A percentile compares a stretch with the other conserved stretches of the same genome.
These are phyloP conservation scores for Gari tellinella DNA, from an alignment of 2,888 invertebrate species.

Conservation along the genomic window DNA sequence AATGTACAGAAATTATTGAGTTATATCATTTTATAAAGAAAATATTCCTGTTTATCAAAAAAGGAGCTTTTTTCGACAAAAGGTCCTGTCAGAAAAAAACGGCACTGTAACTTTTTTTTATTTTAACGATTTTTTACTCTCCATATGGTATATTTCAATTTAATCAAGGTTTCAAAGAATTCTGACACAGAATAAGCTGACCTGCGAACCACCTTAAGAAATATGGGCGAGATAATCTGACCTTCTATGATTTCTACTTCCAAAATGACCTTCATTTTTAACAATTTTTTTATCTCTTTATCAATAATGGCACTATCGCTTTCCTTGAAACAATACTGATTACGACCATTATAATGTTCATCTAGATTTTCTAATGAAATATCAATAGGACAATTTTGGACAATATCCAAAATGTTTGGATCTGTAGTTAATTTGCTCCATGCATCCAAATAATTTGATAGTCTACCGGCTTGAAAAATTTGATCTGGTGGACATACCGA, in stretches of 20 bases:
- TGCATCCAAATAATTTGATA: constrained; percentile 26
- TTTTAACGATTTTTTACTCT: no score
- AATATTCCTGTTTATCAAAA: no score
- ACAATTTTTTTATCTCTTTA: constrained; percentile 23
- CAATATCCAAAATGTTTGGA: constrained; percentile 31
- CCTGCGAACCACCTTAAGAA: no score
- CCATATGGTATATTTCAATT: no score
- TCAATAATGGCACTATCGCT: constrained; percentile 9
- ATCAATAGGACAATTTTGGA: constrained; percentile 34
- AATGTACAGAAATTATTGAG: no score
- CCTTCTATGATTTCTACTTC: background rate
- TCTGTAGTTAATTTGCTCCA: constrained; percentile 34
- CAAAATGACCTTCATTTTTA: constrained; percentile 9
- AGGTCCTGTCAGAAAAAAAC: no score
- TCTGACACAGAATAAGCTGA: no score
- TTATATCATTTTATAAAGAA: no score
- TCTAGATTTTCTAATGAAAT: background rate
- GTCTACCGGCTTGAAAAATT: constrained; percentile 29
- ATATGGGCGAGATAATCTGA: constrained; percentile 27
- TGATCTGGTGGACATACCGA: constrained; percentile 1
- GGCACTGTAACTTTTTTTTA: no score
- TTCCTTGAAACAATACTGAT: constrained; percentile 14
- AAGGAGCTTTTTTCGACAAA: no score
- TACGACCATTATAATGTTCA: background rate
- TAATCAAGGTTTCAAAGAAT: no score